phyloP scores from a whole-genome alignment of 1,140 invertebrate genomes.

The Drosophila pandora region DNA sequence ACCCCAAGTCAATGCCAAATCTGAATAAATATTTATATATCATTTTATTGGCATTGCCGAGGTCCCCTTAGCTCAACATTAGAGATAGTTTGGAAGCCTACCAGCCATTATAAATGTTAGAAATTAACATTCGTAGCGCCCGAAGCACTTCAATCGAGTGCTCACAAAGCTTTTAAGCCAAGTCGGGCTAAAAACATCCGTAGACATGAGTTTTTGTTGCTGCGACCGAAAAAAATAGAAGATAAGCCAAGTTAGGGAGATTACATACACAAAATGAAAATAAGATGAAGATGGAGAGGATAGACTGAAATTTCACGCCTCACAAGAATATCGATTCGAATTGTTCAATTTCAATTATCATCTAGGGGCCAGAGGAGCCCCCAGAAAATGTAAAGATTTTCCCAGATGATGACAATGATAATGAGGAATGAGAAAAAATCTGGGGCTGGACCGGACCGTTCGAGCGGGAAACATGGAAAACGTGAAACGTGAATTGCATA shows the following conservation, averaged over 20 bases:
- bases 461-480: conserved; percentile 45
- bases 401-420: conserved; percentile 50
- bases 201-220: conserved; percentile 13
- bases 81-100: background rate
- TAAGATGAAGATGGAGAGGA: conserved; percentile 9
- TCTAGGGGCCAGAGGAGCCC: conserved; percentile 1
- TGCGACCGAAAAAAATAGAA: conserved; percentile 22
- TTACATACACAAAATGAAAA: conserved; percentile 7
- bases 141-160: conserved; percentile 18
- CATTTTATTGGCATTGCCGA: background rate
- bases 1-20: conserved; percentile 16
- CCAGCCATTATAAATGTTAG: conserved; percentile 3
- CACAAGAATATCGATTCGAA: conserved; percentile 57
- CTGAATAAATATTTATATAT: conserved; percentile 31
- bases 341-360: conserved; percentile 60
- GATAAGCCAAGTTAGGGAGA: conserved; percentile 42
- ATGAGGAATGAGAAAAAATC: conserved; percentile 10
- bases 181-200: conserved; percentile 34
- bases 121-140: conserved; percentile 30
- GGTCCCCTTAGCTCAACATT: background rate
- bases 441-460: conserved; percentile 6
- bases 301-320: conserved; percentile 42
- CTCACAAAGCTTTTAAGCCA: conserved; percentile 25
- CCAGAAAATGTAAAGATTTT: conserved; percentile 52
- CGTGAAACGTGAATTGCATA: conserved; percentile 75